Conservation (phyloP, 2,888 invertebrate genomes). For the Lutraria lutraria region DNA sequence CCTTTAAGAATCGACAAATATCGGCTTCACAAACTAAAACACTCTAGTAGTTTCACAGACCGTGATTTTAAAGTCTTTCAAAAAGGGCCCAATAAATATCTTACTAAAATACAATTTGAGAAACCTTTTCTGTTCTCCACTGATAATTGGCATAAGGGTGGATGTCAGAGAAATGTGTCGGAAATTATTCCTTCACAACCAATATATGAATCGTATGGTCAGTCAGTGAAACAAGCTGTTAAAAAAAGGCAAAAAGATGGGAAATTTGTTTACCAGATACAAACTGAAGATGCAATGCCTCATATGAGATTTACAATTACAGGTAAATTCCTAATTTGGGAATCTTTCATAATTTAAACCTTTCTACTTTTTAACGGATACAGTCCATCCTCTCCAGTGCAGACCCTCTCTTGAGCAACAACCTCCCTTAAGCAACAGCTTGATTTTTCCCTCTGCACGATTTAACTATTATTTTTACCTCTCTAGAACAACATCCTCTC, state of each 20-base stretch:
- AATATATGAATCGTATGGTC: constrained; percentile 71
- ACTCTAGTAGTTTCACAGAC: constrained; percentile 68
- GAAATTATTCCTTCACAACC: constrained; percentile 79
- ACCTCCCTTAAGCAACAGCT: too few species aligned
- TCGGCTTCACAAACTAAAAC: constrained; percentile 76
- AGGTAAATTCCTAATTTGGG: constrained; percentile 69
- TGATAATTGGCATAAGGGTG: constrained; percentile 74
- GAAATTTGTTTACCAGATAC: constrained; percentile 78
- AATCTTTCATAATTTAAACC: not conserved
- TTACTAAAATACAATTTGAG: constrained; percentile 81
- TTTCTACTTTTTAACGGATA: not conserved
- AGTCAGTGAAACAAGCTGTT: constrained; percentile 69
- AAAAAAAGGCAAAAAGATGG: constrained; percentile 57
- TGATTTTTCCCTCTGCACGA: too few species aligned
- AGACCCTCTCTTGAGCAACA: too few species aligned
- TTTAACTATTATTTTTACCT: too few species aligned
- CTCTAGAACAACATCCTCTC: too few species aligned
- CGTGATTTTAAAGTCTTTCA: constrained; percentile 57
- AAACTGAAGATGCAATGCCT: constrained; percentile 75
- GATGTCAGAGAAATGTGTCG: constrained; percentile 79
- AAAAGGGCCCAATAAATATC: constrained; percentile 54
- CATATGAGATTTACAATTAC: constrained; percentile 80
- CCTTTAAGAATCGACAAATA: constrained; percentile 68
- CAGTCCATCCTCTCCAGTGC: too few species aligned
- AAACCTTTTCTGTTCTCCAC: constrained; percentile 83